Evolutionary conservation across 2,888 invertebrate genomes (phyloP).

Genomic region (Agelastica alni): DNA sequence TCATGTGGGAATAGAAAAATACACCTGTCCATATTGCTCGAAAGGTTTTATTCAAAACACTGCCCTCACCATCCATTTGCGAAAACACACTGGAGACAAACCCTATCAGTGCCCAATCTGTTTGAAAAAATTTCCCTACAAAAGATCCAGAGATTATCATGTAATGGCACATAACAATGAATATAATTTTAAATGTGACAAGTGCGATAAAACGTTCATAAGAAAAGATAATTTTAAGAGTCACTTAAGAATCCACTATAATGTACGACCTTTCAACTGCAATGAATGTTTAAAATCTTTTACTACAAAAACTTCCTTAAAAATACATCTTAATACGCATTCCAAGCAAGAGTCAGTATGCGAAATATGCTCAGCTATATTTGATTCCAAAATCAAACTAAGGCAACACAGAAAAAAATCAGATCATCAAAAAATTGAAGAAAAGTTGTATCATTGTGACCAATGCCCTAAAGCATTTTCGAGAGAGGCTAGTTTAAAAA

Average conservation of each 20-base stretch:
- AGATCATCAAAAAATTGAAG: not conserved
- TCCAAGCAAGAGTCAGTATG: not conserved
- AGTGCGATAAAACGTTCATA: not conserved
- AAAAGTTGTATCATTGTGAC: no score
- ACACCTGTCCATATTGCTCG: not conserved
- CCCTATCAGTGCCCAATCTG: not conserved
- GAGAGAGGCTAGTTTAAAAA: no score
- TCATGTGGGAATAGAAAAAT: not conserved
- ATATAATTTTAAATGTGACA: not conserved
- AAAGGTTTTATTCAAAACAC: not conserved
- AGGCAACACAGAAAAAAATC: not conserved
- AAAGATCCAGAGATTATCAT: not conserved
- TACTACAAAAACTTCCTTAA: not conserved
- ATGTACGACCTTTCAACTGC: not conserved
- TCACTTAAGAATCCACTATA: not conserved
- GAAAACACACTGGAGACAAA: conserved; percentile 4
- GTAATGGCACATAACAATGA: conserved; percentile 1
- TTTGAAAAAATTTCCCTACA: not conserved
- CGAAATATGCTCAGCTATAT: not conserved
- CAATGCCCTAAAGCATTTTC: not conserved
- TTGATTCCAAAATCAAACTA: not conserved
- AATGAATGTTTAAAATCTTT: conserved; percentile 1
- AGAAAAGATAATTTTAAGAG: not conserved
- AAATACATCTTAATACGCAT: not conserved
- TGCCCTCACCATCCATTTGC: not conserved